These are phyloP conservation scores for Tuta absoluta DNA, from an alignment of 2,888 invertebrate genomes.

Conservation along the genomic window DNA sequence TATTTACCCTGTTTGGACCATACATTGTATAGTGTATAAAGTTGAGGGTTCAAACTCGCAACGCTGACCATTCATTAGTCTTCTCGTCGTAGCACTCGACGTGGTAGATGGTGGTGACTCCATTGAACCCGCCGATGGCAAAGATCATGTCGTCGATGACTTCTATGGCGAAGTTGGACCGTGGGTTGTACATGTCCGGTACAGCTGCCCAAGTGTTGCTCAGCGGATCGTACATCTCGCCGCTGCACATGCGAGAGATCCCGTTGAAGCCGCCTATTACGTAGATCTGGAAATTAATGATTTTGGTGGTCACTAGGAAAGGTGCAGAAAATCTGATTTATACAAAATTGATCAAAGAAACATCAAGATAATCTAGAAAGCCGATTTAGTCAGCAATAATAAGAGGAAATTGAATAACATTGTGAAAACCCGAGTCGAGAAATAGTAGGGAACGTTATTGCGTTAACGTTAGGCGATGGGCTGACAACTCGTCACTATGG, in stretches of 20 bases:
- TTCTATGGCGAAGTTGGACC: constrained; percentile 96
- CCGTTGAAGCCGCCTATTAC: constrained; percentile 96
- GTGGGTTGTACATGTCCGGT: constrained; percentile 93
- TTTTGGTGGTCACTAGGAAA: constrained; percentile 10
- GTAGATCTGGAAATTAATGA: constrained; percentile 71
- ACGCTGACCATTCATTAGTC: constrained; percentile 88
- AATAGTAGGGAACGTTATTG: no score
- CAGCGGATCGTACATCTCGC: constrained; percentile 91
- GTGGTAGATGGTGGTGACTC: constrained; percentile 94
- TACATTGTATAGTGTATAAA: no score
- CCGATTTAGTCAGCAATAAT: no score
- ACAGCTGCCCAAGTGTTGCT: constrained; percentile 91
- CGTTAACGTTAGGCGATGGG: no score
- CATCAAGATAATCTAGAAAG: background rate
- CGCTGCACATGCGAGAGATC: constrained; percentile 92
- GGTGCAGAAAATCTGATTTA: background rate
- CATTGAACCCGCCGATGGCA: constrained; percentile 96
- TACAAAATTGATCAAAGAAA: constrained; percentile 28
- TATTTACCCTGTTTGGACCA: no score
- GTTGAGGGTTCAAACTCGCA: no score
- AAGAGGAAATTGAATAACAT: no score
- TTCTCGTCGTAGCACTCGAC: constrained; percentile 95
- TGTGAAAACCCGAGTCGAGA: no score
- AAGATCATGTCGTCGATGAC: constrained; percentile 97
- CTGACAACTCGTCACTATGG: no score